Evolutionary conservation across 2,888 invertebrate species (phyloP), one percentile per base, ranked within the genome.

Genomic region (Dicycla oo): DNA sequence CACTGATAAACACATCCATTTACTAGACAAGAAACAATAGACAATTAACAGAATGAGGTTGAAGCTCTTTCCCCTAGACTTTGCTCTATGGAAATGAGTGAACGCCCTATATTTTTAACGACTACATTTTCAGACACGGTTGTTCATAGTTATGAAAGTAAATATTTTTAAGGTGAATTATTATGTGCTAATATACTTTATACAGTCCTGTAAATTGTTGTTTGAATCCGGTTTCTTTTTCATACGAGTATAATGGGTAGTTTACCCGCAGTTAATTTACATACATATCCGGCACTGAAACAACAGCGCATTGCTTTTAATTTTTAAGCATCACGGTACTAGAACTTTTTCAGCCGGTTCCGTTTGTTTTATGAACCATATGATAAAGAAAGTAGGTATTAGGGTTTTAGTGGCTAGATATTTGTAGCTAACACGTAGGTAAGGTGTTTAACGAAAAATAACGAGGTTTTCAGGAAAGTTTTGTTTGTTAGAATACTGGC

Each of bases 111-210:
- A 56, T 56, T 54, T 47, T 30, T 6, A 40, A 53, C 30, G 47
- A 49, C 54, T 60, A 3, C 18, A 40, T 64, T 70, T 61, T n/a
- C 53, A 40, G 34, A 64, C 26, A 64, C 34, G 20, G 47, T 64
- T 69, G 58, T 73, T 56, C 43, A 40, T 40, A 47, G 30, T 34
- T 54, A 60, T 26, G 38, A n/a, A 68, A 54, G 53, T 73, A 68
- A 81, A 83, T 64, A 69, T 67, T 75, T 67, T 69, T 47, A 57
- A 23, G 7, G 7, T 69, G 53, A 81, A 60, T 72, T 80, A 80
- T 83, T 54, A 67, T 34, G 71, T 80, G 69, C 30, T 60, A 69
- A 69, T 34, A 26, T 69, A 63, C 26, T 69, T 61, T 69, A 4
- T 18, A 18, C 68, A 82, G 69, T 49, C 15, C 26, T 43, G 40